phyloP scores from a whole-genome alignment of 2,113 vertebrate genomes.

The Electrona antarctica region DNA sequence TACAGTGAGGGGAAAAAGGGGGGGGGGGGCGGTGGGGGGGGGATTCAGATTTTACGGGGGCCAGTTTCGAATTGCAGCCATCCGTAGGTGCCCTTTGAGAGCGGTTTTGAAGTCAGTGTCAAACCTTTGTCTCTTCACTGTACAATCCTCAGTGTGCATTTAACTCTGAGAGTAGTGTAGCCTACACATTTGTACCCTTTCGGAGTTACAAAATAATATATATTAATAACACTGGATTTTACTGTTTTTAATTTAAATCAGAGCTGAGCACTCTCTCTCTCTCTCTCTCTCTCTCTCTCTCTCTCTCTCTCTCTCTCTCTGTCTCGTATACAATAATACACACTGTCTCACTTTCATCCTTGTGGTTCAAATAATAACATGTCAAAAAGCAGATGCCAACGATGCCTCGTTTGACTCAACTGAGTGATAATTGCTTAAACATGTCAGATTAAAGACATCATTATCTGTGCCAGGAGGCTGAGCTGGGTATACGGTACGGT shows the following conservation, averaged over 20 bases:
- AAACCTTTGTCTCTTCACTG: conserved; percentile 26
- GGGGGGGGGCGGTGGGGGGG: too few species aligned
- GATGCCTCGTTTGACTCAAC: conserved; percentile 37
- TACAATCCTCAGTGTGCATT: too few species aligned
- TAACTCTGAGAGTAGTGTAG: too few species aligned
- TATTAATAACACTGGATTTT: too few species aligned
- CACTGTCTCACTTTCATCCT: not conserved
- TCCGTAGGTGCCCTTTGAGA: too few species aligned
- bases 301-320: conserved; percentile 8
- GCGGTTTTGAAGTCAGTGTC: conserved; percentile 7
- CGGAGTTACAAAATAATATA: too few species aligned
- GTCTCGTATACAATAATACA: not conserved
- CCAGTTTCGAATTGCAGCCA: too few species aligned
- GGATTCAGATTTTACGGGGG: too few species aligned
- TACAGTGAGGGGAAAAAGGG: too few species aligned
- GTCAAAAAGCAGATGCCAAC: conserved; percentile 22
- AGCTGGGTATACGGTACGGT: not conserved
- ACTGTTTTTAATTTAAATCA: conserved; percentile 7
- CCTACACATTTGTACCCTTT: too few species aligned
- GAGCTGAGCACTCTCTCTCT: conserved; percentile 13
- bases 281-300: conserved; percentile 20
- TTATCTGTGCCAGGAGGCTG: conserved; percentile 22
- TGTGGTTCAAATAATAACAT: conserved; percentile 14
- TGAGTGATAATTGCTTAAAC: conserved; percentile 56
- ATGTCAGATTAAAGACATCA: conserved; percentile 42